These are phyloP conservation scores for Lysandra bellargus DNA, from an alignment of 2,888 invertebrate species.

Conservation along the genomic window DNA sequence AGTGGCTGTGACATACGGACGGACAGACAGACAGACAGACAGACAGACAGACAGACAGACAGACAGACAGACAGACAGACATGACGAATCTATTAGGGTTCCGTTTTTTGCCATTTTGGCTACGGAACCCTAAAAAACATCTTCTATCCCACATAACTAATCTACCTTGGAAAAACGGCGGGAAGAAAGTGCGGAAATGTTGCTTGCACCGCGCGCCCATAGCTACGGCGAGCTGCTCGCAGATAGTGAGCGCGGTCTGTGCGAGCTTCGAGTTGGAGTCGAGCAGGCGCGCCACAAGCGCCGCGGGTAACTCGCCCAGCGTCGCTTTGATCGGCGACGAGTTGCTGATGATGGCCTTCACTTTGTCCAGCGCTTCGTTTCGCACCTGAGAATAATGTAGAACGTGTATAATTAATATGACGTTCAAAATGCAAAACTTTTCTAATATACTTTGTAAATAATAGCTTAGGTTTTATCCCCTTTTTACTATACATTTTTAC, in stretches of 20 bases:
- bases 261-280: slow-evolving; percentile 97
- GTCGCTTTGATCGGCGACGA: slow-evolving; percentile 90
- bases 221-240: slow-evolving; percentile 88
- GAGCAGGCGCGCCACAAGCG: slow-evolving; percentile 86
- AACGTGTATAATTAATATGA: neutral
- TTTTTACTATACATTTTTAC: no score
- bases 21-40: no score
- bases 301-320: slow-evolving; percentile 91
- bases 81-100: no score
- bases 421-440: no score
- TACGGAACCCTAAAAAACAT: no score
- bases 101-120: no score
- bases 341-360: slow-evolving; percentile 85
- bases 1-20: no score
- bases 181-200: slow-evolving; percentile 90
- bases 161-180: slow-evolving; percentile 91
- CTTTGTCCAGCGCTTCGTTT: slow-evolving; percentile 87
- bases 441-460: no score
- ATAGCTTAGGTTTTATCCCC: no score
- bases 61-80: no score
- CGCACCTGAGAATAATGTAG: slow-evolving; percentile 70
- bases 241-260: slow-evolving; percentile 90
- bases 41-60: no score
- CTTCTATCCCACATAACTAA: neutral
- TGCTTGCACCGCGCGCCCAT: slow-evolving; percentile 91